Evolutionary conservation across 2,113 vertebrate genomes (phyloP).

Genomic region (Hippolais icterina): DNA sequence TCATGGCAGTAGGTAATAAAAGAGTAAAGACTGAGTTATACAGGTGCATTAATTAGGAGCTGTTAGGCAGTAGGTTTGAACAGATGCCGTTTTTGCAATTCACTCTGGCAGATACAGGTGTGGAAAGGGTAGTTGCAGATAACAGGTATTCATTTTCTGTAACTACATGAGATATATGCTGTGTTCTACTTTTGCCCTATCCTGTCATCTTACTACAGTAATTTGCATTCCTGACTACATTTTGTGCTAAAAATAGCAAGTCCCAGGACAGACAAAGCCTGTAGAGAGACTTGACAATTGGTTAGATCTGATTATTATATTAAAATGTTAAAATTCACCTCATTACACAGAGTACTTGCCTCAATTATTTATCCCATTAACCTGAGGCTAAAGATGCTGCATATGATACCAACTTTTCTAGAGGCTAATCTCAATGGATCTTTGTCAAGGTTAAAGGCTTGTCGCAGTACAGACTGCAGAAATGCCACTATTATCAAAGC

Average conservation of each 20-base stretch:
- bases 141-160: background rate
- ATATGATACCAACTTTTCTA: constrained; percentile 9
- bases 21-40: background rate
- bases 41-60: background rate
- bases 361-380: constrained; percentile 68
- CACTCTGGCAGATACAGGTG: background rate
- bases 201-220: background rate
- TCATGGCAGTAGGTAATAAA: background rate
- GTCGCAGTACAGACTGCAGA: background rate
- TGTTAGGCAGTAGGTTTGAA: background rate
- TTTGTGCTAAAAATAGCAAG: constrained; percentile 21
- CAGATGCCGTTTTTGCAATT: background rate
- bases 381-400: constrained; percentile 45
- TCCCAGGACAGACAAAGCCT: background rate
- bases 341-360: constrained; percentile 25
- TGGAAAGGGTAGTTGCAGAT: background rate
- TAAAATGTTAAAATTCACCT: constrained; percentile 59
- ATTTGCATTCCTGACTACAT: constrained; percentile 15
- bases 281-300: constrained; percentile 17
- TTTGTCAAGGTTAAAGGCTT: constrained; percentile 54
- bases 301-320: constrained; percentile 49
- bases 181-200: background rate
- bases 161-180: background rate
- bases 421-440: constrained; percentile 20
- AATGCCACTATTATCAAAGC: background rate